These are phyloP conservation scores for Stigmatopora nigra DNA, from an alignment of 2,113 vertebrate species.

Conservation along the genomic window DNA sequence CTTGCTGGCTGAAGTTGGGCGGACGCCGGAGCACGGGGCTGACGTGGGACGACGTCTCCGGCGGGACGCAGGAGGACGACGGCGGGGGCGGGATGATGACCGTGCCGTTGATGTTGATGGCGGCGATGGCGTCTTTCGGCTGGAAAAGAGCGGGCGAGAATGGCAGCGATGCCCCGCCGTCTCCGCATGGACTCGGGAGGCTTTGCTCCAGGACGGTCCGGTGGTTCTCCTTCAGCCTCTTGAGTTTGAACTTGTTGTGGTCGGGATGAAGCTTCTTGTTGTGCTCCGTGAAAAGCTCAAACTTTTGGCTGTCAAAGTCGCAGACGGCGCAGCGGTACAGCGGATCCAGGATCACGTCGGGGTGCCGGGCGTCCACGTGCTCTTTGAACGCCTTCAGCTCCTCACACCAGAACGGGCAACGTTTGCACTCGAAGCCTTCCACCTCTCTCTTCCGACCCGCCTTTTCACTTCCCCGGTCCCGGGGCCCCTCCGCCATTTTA, in stretches of 20 bases:
- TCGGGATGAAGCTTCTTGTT: constrained; percentile 82
- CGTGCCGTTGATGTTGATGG: constrained; percentile 76
- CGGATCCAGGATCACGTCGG: constrained; percentile 92
- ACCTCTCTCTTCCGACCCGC: constrained; percentile 70
- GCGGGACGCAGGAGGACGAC: no score
- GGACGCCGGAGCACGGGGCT: constrained; percentile 90
- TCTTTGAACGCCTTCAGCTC: constrained; percentile 87
- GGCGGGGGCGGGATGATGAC: constrained; percentile 73
- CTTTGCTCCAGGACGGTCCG: constrained; percentile 90
- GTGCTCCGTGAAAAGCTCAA: constrained; percentile 88
- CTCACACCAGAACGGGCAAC: constrained; percentile 84
- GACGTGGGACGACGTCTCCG: constrained; percentile 83
- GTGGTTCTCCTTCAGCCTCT: constrained; percentile 81
- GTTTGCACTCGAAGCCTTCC: constrained; percentile 88
- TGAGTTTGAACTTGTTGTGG: constrained; percentile 86
- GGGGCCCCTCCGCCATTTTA: constrained; percentile 26
- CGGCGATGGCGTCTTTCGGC: constrained; percentile 67
- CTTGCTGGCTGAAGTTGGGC: constrained; percentile 88
- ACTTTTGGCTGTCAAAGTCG: constrained; percentile 93
- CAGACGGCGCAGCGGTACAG: constrained; percentile 87
- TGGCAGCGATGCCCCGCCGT: constrained; percentile 46
- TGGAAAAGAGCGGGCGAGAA: constrained; percentile 59
- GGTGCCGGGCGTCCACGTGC: constrained; percentile 85
- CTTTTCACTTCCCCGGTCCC: constrained; percentile 54
- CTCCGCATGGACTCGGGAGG: constrained; percentile 64